phyloP scores from a whole-genome alignment of 2,888 invertebrate species.

The Gasteruption jaculator region DNA sequence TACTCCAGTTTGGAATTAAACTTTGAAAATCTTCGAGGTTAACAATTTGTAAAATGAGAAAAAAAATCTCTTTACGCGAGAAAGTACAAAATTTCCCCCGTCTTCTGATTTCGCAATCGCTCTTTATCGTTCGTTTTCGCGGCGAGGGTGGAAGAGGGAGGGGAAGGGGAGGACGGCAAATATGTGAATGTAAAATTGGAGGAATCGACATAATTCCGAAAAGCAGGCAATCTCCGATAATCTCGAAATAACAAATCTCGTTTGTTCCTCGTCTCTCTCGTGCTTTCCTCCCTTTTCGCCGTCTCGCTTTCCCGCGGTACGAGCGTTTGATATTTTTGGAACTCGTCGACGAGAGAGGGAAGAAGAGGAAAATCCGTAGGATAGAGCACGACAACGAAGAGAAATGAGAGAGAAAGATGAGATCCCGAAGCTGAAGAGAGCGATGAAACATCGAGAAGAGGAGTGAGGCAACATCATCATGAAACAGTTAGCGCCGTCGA shows the following conservation, averaged over 20 bases:
- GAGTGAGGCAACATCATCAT: constrained; percentile 33
- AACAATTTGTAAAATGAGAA: too few species aligned
- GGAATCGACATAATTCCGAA: constrained; percentile 42
- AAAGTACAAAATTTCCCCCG: too few species aligned
- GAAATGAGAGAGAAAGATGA: constrained; percentile 5
- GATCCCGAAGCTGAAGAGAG: constrained; percentile 7
- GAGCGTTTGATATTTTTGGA: constrained; percentile 41
- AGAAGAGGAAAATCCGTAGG: constrained; percentile 10
- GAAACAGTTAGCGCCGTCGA: constrained; percentile 42
- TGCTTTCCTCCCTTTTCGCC: constrained; percentile 20
- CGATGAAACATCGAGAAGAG: constrained; percentile 16
- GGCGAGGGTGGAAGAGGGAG: too few species aligned
- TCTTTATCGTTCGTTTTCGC: constrained; percentile 7
- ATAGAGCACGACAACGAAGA: constrained; percentile 7
- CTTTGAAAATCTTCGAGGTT: too few species aligned
- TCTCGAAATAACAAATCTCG: constrained; percentile 40
- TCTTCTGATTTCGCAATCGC: too few species aligned
- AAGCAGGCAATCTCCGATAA: constrained; percentile 40
- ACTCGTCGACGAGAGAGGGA: constrained; percentile 24
- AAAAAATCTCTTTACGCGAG: too few species aligned
- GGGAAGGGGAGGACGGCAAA: constrained; percentile 19
- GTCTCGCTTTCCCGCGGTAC: constrained; percentile 21
- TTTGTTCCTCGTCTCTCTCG: constrained; percentile 13
- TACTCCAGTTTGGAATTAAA: too few species aligned
- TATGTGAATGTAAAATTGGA: too few species aligned